Conservation (phyloP, 2,888 invertebrate species). For the Alsophila aescularia region DNA sequence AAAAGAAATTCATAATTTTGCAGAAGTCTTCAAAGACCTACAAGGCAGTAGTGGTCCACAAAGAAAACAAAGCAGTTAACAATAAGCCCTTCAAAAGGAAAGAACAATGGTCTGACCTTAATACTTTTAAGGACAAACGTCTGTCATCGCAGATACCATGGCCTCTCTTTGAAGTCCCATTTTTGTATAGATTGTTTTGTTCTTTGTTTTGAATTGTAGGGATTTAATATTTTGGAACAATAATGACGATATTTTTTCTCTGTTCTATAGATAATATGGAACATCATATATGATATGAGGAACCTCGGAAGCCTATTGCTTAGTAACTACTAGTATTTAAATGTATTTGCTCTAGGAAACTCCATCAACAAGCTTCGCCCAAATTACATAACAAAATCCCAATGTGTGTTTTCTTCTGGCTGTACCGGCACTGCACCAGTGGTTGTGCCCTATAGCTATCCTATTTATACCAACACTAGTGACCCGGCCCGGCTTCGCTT, state of each 20-base stretch:
- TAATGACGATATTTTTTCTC: conserved; percentile 4
- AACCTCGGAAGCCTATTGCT: no score
- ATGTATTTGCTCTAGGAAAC: no score
- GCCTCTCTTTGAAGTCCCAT: conserved; percentile 15
- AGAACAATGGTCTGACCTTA: conserved; percentile 22
- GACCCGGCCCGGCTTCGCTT: no score
- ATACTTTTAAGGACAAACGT: conserved; percentile 22
- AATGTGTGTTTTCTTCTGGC: no score
- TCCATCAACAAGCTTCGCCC: no score
- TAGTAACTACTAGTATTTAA: no score
- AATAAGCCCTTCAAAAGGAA: conserved; percentile 27
- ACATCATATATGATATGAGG: neutral
- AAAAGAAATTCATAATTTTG: neutral
- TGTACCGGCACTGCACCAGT: no score
- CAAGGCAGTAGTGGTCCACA: conserved; percentile 7
- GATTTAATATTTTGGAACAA: conserved; percentile 6
- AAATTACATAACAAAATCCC: no score
- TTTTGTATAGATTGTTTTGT: conserved; percentile 14
- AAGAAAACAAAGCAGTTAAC: conserved; percentile 26
- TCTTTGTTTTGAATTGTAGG: conserved; percentile 10
- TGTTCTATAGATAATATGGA: neutral
- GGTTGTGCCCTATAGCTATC: no score
- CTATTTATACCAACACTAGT: no score
- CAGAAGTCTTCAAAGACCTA: neutral
- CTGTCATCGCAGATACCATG: conserved; percentile 25